Percentiles rank a stretch among this genome's conserved stretches.
Evolutionary conservation across 2,888 invertebrate genomes (phyloP).

Genomic region (Augochlorella aurata): DNA sequence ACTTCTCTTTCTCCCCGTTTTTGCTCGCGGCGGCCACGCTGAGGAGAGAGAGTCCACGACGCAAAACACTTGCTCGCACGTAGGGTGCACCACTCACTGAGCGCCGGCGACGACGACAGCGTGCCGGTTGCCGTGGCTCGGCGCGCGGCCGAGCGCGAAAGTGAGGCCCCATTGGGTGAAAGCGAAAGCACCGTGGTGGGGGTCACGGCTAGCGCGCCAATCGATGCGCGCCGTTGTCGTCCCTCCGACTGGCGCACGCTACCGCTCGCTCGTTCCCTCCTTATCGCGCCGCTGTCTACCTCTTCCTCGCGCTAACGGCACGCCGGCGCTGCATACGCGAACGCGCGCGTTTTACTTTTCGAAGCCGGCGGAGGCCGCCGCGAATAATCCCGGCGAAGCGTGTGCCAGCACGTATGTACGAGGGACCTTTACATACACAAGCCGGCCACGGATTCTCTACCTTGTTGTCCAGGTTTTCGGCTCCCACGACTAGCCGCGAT

Average conservation of each 20-base stretch:
- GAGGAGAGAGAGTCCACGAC: slow-evolving; percentile 58
- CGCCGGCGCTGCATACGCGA: slow-evolving; percentile 50
- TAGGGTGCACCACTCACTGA: slow-evolving; percentile 77
- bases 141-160: slow-evolving; percentile 80
- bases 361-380: slow-evolving; percentile 57
- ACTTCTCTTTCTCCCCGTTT: slow-evolving; percentile 22
- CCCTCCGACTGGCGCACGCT: slow-evolving; percentile 66
- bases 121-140: slow-evolving; percentile 74
- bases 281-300: neutral
- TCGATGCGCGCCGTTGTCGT: slow-evolving; percentile 79
- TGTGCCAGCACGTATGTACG: slow-evolving; percentile 34
- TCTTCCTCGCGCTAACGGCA: slow-evolving; percentile 1
- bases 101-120: slow-evolving; percentile 70
- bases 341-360: slow-evolving; percentile 69
- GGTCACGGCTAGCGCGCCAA: slow-evolving; percentile 81
- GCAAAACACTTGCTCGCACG: slow-evolving; percentile 72
- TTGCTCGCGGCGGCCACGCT: slow-evolving; percentile 53
- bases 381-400: slow-evolving; percentile 61
- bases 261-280: slow-evolving; percentile 48
- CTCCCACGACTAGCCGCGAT: too few species aligned
- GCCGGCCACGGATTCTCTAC: neutral
- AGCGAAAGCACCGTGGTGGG: slow-evolving; percentile 81
- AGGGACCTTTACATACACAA: neutral
- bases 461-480: neutral
- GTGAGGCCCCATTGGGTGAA: slow-evolving; percentile 82